phyloP scores from a whole-genome alignment of 1,140 invertebrate genomes.

The Chymomyza costata region DNA sequence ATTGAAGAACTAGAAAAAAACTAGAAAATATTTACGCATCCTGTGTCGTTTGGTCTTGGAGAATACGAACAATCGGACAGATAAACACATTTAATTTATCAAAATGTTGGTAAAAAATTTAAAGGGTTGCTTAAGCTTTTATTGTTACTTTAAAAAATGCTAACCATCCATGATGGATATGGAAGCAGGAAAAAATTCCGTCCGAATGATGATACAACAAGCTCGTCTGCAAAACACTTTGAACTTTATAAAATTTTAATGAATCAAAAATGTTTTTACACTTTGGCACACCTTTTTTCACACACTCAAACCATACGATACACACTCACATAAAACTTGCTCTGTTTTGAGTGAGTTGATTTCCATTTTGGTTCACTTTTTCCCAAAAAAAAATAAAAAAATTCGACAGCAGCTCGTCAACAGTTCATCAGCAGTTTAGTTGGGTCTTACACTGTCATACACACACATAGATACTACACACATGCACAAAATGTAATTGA shows the following conservation, averaged over 20 bases:
- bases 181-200: too few relatives aligned
- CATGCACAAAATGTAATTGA: conserved; percentile 46
- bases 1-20: too few relatives aligned
- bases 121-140: too few relatives aligned
- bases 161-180: too few relatives aligned
- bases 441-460: conserved; percentile 18
- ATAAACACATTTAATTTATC: too few relatives aligned
- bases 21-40: too few relatives aligned
- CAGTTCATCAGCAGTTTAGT: conserved; percentile 30
- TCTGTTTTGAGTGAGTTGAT: conserved; percentile 34
- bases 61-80: too few relatives aligned
- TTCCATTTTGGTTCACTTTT: conserved; percentile 48
- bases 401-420: conserved; percentile 24
- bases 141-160: too few relatives aligned
- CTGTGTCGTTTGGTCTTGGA: too few relatives aligned
- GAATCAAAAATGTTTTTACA: conserved; percentile 74
- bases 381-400: conserved; percentile 36
- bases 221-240: conserved; percentile 65
- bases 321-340: conserved; percentile 20
- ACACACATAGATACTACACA: conserved; percentile 4
- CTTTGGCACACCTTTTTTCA: conserved; percentile 46
- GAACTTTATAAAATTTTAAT: conserved; percentile 74
- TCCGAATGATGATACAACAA: too few relatives aligned
- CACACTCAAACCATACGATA: conserved; percentile 10
- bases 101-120: too few relatives aligned